Evolutionary conservation across 2,797 vertebrate species (phyloP), one percentile per base, ranked within the genome.

Genomic region (Myripristis jacobus): DNA sequence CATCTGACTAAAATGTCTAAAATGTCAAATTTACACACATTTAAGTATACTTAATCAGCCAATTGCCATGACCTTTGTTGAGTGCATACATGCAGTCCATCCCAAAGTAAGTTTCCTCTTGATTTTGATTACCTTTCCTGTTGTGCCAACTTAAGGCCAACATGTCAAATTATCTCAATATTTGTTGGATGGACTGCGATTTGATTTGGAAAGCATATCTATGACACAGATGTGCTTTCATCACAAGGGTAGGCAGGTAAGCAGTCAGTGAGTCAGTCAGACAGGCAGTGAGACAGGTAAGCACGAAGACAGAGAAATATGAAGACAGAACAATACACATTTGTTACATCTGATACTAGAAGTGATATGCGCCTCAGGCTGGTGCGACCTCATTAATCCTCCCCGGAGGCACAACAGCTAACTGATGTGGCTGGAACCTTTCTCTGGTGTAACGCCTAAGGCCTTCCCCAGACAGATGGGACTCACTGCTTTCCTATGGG

Each of bases 391-490:
- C 61, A 81, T 72, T 81, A 55, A 77, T 79, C 79, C 54, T 85
- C 79, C 80, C 83, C 66, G 60, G 64, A 56, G 79, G 76, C 66
- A 16, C 50, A 75, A 71, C 48, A 68, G 71, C 78, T 71, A 82
- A 70, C 85, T 77, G 82, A 9, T 77, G 58, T 70, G 60, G 63
- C 66, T 80, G 71, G 69, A 81, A 66, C 77, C 64, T 80, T 56
- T 79, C 73, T 82, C 67, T 81, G 70, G 75, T 82, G 70, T 61
- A n/a, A 74, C n/a, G 38, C 83, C 84, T 72, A 27, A 29, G 82
- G 80, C 27, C 38, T 1, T 67, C 60, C 58, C 34, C 6, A 74
- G 66, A 82, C 80, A 87, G 73, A 86, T 83, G 81, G 84, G 69
- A 82, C 52, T 72, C 77, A 79, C 1, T 68, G 77, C 56, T 68